A percentile compares a stretch with the other conserved stretches of the same genome.
Evolutionary conservation across 2,888 invertebrate species (phyloP).

Genomic region (Agriotes lineatus): DNA sequence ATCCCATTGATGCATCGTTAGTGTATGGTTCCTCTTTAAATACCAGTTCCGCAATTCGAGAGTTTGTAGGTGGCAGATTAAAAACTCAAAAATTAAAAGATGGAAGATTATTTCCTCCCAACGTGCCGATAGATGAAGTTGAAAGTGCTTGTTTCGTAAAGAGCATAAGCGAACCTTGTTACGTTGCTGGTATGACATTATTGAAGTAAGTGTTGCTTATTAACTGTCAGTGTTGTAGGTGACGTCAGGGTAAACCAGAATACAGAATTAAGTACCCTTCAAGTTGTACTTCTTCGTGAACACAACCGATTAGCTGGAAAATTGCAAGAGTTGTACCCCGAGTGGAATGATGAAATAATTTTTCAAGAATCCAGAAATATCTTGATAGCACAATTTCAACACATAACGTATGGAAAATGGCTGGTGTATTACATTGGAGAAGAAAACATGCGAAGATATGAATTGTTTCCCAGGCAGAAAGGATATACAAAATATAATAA

Average conservation of each 20-base stretch:
- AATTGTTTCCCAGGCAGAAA: conserved; percentile 65
- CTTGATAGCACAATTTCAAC: conserved; percentile 73
- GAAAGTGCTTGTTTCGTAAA: not conserved
- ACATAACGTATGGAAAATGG: conserved; percentile 81
- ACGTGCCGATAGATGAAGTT: not conserved
- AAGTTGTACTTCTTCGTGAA: conserved; percentile 77
- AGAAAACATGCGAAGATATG: conserved; percentile 70
- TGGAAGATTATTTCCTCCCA: conserved; percentile 11
- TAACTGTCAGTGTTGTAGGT: conserved; percentile 67
- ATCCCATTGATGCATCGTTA: conserved; percentile 29
- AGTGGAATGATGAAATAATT: conserved; percentile 75
- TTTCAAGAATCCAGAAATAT: conserved; percentile 79
- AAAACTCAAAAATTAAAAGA: not conserved
- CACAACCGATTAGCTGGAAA: conserved; percentile 78
- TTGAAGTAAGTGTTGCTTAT: not conserved
- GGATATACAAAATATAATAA: conserved; percentile 62
- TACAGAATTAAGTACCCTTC: conserved; percentile 76
- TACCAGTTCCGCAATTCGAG: not conserved
- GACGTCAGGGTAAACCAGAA: conserved; percentile 79
- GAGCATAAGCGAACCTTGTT: conserved; percentile 8
- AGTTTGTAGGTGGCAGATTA: conserved; percentile 17
- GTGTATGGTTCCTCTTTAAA: conserved; percentile 15
- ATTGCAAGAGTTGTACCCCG: conserved; percentile 73
- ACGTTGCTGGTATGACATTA: not conserved
- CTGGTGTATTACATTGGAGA: conserved; percentile 75